Evolutionary conservation across 2,888 invertebrate species (phyloP).

Genomic region (Prosopocoilus inquinatus): DNA sequence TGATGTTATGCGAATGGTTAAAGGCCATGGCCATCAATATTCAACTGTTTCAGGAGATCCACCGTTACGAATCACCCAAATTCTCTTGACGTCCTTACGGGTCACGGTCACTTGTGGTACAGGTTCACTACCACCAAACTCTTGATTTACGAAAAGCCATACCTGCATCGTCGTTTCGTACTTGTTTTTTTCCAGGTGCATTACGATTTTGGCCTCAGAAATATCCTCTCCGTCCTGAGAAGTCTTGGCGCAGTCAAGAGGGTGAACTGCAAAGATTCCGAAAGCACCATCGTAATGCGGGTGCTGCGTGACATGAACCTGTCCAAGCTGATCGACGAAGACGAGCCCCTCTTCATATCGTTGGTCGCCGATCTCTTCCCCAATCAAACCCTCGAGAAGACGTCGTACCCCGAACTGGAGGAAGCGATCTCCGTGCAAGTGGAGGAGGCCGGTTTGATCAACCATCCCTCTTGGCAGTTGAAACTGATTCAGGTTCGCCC

Average conservation of each 20-base stretch:
- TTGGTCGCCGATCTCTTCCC: constrained; percentile 94
- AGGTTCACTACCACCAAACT: too few relatives aligned
- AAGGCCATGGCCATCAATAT: too few relatives aligned
- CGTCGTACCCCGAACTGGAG: constrained; percentile 84
- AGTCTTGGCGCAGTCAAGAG: constrained; percentile 91
- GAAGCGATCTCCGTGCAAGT: constrained; percentile 83
- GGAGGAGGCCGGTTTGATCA: constrained; percentile 75
- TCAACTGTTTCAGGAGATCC: too few relatives aligned
- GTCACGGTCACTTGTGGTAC: too few relatives aligned
- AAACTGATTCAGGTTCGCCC: constrained; percentile 82
- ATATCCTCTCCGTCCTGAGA: constrained; percentile 90
- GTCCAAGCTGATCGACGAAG: constrained; percentile 95
- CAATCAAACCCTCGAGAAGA: constrained; percentile 90
- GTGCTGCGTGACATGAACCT: constrained; percentile 97
- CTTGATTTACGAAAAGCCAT: background rate
- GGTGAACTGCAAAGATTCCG: constrained; percentile 86
- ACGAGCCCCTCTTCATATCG: constrained; percentile 96
- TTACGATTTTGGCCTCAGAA: constrained; percentile 94
- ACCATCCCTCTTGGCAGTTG: constrained; percentile 92
- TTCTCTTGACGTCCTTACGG: too few relatives aligned
- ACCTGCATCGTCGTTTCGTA: too few relatives aligned
- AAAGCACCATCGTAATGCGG: constrained; percentile 95
- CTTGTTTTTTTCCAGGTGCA: constrained; percentile 66
- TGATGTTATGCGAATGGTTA: too few relatives aligned
- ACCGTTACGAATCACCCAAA: too few relatives aligned